Evolutionary conservation across 2,888 invertebrate species (phyloP), one percentile per base, ranked within the genome.

Genomic region (Crepidodera aurea): DNA sequence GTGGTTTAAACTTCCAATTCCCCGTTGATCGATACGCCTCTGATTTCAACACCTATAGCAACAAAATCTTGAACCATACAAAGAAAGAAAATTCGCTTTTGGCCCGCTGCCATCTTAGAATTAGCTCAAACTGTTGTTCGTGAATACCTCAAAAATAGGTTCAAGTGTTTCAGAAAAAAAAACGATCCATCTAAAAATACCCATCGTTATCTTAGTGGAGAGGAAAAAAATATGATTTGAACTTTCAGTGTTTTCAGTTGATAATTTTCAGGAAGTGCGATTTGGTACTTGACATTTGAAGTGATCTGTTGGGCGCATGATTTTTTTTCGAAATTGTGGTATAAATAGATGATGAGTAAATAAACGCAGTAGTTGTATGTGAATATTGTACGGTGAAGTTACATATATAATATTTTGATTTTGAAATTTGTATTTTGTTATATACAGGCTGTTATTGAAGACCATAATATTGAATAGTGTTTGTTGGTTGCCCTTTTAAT

Each of bases 71-170:
- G 67, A 62, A 67, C 65, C 73, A 61, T 73, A 75, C 73, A 76
- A 75, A 77, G 76, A 65, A 73, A 70, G 64, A 68, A 73, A 81
- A 82, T 85, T 82, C 85, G 85, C 84, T 82, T 79, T 86, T 86
- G 86, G 86, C 84, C 70, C 0, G 1, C 1, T 19, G 82, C 86
- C 86, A 85, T 78, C 19, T 83, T 84, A 84, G 84, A 80, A 55
- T 58, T 3, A 48, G 63, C 79, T 84, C 84, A 77, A 69, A 57
- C 60, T 46, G 51, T 53, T 62, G 37, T 22, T 37, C 46, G 55
- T 15, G 8, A 44, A 27, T 48, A 25, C 27, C 29, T 34, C 48
- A 15, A 50, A 63, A 63, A 63, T 63, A 63, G 42, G 27, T 54
- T 25, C 48, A 50, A 50, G 54, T 50, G 55, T 16, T 40, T 32